phyloP scores from a whole-genome alignment of 2,797 vertebrate genomes.

The Gallinago nigripennis region DNA sequence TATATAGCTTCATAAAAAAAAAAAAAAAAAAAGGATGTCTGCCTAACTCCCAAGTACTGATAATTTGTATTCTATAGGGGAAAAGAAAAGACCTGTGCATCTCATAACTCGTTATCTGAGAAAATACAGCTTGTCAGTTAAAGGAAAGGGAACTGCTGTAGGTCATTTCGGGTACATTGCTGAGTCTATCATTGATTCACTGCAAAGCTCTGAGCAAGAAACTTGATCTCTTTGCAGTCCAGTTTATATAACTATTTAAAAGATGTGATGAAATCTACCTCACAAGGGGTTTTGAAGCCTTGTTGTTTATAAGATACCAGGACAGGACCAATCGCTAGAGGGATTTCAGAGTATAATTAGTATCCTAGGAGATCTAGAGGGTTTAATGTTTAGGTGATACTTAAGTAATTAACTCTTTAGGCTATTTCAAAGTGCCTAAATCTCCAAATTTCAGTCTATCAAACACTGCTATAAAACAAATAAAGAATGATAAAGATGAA shows the following conservation, averaged over 20 bases:
- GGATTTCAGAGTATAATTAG: not conserved
- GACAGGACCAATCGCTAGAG: not conserved
- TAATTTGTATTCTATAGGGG: not conserved
- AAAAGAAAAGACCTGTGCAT: not conserved
- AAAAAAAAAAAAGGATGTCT: not conserved
- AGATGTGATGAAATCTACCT: not conserved
- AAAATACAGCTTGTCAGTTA: not conserved
- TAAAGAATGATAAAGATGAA: not conserved
- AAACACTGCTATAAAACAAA: not conserved
- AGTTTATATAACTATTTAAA: not conserved
- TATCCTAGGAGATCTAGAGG: not conserved
- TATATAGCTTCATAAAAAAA: not conserved
- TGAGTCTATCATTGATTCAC: not conserved
- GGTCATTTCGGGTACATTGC: not conserved
- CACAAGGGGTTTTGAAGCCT: not conserved
- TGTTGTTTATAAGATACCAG: not conserved
- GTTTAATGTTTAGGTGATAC: too few species aligned
- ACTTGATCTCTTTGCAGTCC: not conserved
- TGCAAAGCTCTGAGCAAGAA: not conserved
- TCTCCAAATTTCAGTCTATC: not conserved
- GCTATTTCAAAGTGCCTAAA: not conserved
- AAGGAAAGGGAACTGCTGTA: not conserved
- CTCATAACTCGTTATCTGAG: not conserved
- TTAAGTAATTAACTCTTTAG: too few species aligned
- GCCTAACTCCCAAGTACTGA: not conserved